These are phyloP conservation scores for Pseudolaguvia tuberculata DNA, from an alignment of 2,113 vertebrate species.

Conservation along the genomic window DNA sequence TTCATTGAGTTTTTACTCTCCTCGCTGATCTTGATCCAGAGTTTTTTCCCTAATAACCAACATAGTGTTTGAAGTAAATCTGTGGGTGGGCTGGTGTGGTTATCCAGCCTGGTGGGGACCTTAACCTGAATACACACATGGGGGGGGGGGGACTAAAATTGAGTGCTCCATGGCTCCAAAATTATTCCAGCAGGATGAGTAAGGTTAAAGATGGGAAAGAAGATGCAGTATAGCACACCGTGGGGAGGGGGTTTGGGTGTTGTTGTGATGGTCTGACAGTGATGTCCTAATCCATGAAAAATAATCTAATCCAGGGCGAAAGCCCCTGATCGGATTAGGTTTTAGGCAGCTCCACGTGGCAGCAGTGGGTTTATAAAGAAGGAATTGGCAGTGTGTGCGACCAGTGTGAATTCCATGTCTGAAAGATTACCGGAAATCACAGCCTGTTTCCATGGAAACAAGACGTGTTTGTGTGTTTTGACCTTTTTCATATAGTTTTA, in stretches of 20 bases:
- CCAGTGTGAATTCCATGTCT: slow-evolving; percentile 43
- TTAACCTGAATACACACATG: no score
- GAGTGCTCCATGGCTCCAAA: no score
- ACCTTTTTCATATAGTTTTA: background rate
- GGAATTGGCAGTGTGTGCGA: slow-evolving; percentile 30
- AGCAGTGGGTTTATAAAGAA: background rate
- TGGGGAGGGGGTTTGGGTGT: no score
- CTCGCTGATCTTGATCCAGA: background rate
- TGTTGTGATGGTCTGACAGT: background rate
- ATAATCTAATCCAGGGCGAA: slow-evolving; percentile 58
- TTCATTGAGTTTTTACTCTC: slow-evolving; percentile 42
- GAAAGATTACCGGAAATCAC: slow-evolving; percentile 48
- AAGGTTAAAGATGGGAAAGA: no score
- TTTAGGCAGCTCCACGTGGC: slow-evolving; percentile 2
- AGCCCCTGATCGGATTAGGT: slow-evolving; percentile 52
- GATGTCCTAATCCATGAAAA: slow-evolving; percentile 9
- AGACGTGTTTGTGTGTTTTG: slow-evolving; percentile 47
- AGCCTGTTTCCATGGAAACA: slow-evolving; percentile 65
- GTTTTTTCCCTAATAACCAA: background rate
- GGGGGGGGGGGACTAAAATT: no score
- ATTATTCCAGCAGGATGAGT: no score
- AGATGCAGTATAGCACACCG: no score
- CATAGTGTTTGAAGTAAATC: no score
- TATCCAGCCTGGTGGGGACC: no score
- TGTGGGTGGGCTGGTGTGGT: no score